Evolutionary conservation across 2,888 invertebrate species (phyloP).

Genomic region (Silvanus unidentatus): DNA sequence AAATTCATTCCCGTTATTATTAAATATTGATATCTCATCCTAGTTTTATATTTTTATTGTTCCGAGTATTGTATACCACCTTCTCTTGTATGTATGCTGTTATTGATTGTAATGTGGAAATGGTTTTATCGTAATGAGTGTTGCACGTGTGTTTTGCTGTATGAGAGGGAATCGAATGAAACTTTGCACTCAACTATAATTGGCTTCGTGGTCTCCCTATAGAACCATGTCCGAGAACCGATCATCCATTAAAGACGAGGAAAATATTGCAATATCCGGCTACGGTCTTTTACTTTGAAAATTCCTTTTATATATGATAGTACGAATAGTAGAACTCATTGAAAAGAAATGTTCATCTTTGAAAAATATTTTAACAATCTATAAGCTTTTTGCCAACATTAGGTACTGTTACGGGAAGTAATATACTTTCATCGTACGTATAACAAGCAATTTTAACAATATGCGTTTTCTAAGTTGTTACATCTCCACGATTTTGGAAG

Average conservation of each 20-base stretch:
- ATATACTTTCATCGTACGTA: too few relatives aligned
- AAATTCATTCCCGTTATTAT: too few relatives aligned
- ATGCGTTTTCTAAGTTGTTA: too few relatives aligned
- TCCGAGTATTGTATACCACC: not conserved
- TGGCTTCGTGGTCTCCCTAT: conserved; percentile 19
- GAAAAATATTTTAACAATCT: too few relatives aligned
- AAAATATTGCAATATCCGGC: conserved; percentile 33
- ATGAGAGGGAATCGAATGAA: conserved; percentile 21
- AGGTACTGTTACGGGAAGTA: too few relatives aligned
- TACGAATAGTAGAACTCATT: too few relatives aligned
- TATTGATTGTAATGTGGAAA: conserved; percentile 20
- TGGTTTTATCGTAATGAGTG: conserved; percentile 15
- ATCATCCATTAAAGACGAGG: conserved; percentile 27
- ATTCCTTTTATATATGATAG: not conserved
- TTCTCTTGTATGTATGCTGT: conserved; percentile 6
- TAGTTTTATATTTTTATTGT: not conserved
- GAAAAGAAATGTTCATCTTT: too few relatives aligned
- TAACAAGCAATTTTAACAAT: too few relatives aligned
- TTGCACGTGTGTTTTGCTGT: conserved; percentile 5
- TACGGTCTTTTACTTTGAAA: not conserved
- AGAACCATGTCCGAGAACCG: conserved; percentile 23
- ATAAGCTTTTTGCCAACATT: too few relatives aligned
- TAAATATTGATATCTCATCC: not conserved
- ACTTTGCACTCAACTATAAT: conserved; percentile 28
- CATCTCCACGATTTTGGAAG: too few relatives aligned